Conservation (phyloP, 2,113 vertebrate species). For the Pluvianellus socialis region DNA sequence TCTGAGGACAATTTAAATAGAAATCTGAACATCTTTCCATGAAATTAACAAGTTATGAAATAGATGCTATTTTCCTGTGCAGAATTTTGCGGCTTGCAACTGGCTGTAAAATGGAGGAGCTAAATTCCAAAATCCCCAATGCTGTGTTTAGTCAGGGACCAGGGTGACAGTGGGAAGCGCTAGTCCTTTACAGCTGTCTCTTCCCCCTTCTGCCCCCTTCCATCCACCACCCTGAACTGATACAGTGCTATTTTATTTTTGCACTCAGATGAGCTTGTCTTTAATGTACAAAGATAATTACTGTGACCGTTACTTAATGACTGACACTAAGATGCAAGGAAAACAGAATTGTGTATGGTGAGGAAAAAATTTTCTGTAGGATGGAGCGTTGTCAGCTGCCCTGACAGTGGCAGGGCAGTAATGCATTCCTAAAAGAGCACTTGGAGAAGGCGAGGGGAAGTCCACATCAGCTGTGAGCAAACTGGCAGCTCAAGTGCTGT, state of each 20-base stretch:
- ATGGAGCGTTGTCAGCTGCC: not conserved
- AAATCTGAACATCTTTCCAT: not conserved
- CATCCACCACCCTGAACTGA: not conserved
- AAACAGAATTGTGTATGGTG: fast-evolving
- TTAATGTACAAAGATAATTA: not conserved
- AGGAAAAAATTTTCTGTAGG: not conserved
- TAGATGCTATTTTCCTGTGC: not conserved
- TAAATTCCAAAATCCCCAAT: not conserved
- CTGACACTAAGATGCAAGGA: not conserved
- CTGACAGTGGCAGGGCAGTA: not conserved
- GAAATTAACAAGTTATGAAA: not conserved
- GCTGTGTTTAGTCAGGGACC: not conserved
- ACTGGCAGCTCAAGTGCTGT: not conserved
- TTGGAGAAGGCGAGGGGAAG: not conserved
- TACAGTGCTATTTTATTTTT: not conserved
- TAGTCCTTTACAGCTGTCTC: not conserved
- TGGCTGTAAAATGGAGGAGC: not conserved
- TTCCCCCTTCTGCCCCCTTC: not conserved
- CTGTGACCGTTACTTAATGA: not conserved
- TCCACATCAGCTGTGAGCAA: not conserved
- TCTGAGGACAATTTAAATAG: not conserved
- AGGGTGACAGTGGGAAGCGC: not conserved
- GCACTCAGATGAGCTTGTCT: fast-evolving
- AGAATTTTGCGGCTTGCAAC: not conserved
- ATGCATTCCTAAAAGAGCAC: not conserved